Evolutionary conservation across 2,797 vertebrate species (phyloP), one percentile per base, ranked within the genome.

Genomic region (Rhinophrynus dorsalis): DNA sequence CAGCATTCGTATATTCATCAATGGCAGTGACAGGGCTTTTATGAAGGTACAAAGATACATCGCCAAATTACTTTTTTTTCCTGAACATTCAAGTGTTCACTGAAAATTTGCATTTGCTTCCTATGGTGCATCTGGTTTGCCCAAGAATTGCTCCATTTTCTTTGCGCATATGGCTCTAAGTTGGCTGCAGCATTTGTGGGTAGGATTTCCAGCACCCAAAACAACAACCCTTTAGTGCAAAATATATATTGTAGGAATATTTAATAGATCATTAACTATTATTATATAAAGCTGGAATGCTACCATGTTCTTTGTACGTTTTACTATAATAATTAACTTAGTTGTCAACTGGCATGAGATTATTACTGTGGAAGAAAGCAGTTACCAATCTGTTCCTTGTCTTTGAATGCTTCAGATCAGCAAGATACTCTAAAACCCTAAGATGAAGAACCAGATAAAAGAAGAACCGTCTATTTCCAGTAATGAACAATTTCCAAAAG

Each of bases 281-380:
- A 57, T 45, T 11, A 52, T 33, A 44, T 30, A 64, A 38, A 35
- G 11, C 32, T 38, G 11, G 29, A 18, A 24, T 21, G 33, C 13
- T 42, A 24, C 8, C 2, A 18, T 9, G 15, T 51, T 40, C 60
- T 64, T 38, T 64, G 51, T 35, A 59, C 44, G n/a, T 20, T 11
- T 40, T 0, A 0, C 4, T 73, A 12, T 80, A 82, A 87, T 85
- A 74, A 82, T 85, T 88, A 87, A 87, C 84, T 69, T 26, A 45
- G n/a, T 23, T 64, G 55, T 13, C 23, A 72, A 50, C 50, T 47
- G 12, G 5, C 21, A 20, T 15, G n/a, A 40, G 5, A 56, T 51
- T 51, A 45, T 30, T 73, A 77, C 47, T 50, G 67, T 71, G 68
- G 69, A 58, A 2, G 1, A 35, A 1, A 17, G 42, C 27, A 75